A percentile compares a stretch with the other conserved stretches of the same genome.
Conservation (phyloP, 2,797 vertebrate genomes). For the Centropyge bicolor region DNA sequence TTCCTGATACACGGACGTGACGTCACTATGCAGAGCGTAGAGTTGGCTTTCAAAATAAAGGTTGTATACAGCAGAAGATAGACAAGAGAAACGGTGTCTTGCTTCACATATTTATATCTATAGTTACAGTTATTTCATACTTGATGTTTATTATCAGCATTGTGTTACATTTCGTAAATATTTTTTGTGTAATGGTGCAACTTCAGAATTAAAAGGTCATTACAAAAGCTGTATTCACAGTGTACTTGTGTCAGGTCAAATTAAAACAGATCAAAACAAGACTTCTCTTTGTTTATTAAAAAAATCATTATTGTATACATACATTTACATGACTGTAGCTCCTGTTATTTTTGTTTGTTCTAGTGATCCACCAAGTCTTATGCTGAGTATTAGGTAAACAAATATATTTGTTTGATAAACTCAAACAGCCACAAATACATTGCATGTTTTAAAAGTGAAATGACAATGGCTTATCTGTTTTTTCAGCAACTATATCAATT, state of each 20-base stretch:
- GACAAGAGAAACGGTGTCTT: background rate
- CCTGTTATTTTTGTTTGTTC: background rate
- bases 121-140: too few species aligned
- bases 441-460: background rate
- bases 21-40: rapidly evolving
- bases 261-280: background rate
- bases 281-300: background rate
- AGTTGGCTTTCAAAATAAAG: conserved; percentile 53
- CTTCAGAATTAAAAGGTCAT: background rate
- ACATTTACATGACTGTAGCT: background rate
- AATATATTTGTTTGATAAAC: background rate
- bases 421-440: background rate
- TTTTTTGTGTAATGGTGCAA: background rate
- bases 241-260: background rate
- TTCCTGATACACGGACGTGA: conserved; percentile 48
- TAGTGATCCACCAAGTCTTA: background rate
- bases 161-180: background rate
- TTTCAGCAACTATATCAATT: background rate
- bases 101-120: too few species aligned
- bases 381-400: background rate
- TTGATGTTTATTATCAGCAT: background rate
- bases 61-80: background rate
- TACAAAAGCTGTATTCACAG: background rate
- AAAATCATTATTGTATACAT: too few species aligned
- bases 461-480: background rate